A percentile compares a stretch with the other conserved stretches of the same genome.
These are phyloP conservation scores for Drosophila paranaensis DNA, from an alignment of 2,888 invertebrate species.

Conservation along the genomic window DNA sequence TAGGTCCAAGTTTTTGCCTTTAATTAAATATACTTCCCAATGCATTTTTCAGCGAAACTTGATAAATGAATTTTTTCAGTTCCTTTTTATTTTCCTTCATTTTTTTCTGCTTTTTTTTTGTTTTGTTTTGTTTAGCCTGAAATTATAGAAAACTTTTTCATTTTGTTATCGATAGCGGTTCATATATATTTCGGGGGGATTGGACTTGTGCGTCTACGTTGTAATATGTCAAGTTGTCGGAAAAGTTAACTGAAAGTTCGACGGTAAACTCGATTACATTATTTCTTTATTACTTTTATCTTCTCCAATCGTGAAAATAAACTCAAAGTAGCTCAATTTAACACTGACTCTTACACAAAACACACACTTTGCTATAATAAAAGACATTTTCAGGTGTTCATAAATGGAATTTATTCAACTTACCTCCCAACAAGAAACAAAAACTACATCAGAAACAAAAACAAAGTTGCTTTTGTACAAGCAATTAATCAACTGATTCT, in stretches of 20 bases:
- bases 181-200: conserved; percentile 37
- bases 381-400: conserved; percentile 79
- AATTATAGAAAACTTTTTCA: conserved; percentile 45
- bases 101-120: background rate
- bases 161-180: conserved; percentile 53
- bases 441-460: background rate
- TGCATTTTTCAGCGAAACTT: conserved; percentile 55
- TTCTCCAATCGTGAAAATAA: background rate
- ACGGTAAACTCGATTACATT: conserved; percentile 38
- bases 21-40: conserved; percentile 67
- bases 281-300: conserved; percentile 23
- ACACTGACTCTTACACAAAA: conserved; percentile 34
- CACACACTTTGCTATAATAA: conserved; percentile 38
- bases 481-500: conserved; percentile 21
- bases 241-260: conserved; percentile 55
- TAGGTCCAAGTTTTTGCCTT: conserved; percentile 61
- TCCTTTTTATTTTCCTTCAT: conserved; percentile 26
- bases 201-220: conserved; percentile 27
- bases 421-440: conserved; percentile 26
- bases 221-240: conserved; percentile 64
- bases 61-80: conserved; percentile 63
- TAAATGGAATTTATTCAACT: conserved; percentile 57
- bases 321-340: conserved; percentile 66
- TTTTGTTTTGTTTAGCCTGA: conserved; percentile 34
- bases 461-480: conserved; percentile 32